Evolutionary conservation across 2,888 invertebrate genomes (phyloP), one percentile per base, ranked within the genome.

Genomic region (Zygothrica quintamaculata): DNA sequence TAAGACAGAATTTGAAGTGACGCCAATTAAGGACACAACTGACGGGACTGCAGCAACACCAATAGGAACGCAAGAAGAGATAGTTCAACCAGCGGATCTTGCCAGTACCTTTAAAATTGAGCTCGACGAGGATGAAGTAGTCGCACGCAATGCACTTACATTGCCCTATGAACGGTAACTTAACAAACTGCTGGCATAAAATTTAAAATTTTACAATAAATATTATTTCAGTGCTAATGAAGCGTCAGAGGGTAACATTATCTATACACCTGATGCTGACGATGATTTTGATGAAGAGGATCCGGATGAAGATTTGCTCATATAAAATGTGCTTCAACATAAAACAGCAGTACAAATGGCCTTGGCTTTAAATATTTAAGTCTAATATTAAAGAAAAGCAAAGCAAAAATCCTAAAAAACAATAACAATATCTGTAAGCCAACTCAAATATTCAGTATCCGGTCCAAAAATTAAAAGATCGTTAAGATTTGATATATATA

Each of bases 271-370:
- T 7, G 96, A 96, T 90, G 94, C 93, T 51, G 92, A 93, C 1
- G 96, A 96, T 89, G 96, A 96, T 89, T 94, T 95, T 92, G 96
- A 96, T 86, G 96, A 96, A 84, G 96, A 96, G 91, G 96, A 96
- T 91, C 96, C 96, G 1, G 96, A 96, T 92, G 96, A 96, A 90
- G 96, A 96, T 91, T 92, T 96, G 64, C 94, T 95, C 91, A 93
- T 96, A 82, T 94, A 91, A 91, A 57, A 40, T 1, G 48, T 61
- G 55, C 51, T 37, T 60, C 34, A 47, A 60, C 56, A 65, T 42
- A 47, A 36, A 81, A 71, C 77, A 71, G 84, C 84, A 81, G 80
- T 81, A 86, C 87, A 81, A 81, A 81, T 86, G 60, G 81, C 77
- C 74, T 73, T 86, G 87, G 80, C 87, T 86, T 84, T 86, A 81